Conservation (phyloP, 2,797 vertebrate genomes). For the Graptemys geographica region DNA sequence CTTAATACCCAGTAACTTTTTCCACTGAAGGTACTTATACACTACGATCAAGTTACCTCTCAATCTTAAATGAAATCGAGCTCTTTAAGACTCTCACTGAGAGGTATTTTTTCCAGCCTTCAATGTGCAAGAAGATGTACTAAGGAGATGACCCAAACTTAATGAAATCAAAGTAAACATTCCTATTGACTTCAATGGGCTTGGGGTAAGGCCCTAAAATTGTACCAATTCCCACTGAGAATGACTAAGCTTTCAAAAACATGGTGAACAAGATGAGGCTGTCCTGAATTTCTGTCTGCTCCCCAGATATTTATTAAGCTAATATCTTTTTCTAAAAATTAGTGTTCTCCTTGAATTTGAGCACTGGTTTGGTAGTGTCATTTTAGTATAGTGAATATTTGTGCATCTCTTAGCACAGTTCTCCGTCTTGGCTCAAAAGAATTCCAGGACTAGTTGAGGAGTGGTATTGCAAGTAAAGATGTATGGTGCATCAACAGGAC, state of each 20-base stretch:
- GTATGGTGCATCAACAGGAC: neutral
- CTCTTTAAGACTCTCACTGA: neutral
- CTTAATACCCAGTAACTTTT: neutral
- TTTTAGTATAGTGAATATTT: neutral
- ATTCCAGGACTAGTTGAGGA: accelerated
- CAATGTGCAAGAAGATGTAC: neutral
- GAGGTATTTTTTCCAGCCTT: neutral
- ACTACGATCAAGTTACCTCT: too few relatives aligned
- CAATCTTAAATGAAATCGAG: neutral
- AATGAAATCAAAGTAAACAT: neutral
- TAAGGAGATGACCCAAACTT: neutral
- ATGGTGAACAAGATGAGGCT: neutral
- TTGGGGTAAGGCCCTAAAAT: neutral
- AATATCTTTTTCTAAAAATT: neutral
- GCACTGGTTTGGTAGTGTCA: neutral
- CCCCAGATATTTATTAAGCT: neutral
- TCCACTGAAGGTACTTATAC: neutral
- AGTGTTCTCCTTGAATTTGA: neutral
- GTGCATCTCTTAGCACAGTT: neutral
- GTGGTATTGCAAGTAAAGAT: neutral
- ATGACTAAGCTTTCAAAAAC: too few relatives aligned
- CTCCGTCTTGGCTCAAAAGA: neutral
- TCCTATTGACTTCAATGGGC: too few relatives aligned
- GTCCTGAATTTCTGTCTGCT: neutral
- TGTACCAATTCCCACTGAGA: too few relatives aligned